Conservation (phyloP, 2,113 vertebrate genomes). For the Centropus bengalensis region DNA sequence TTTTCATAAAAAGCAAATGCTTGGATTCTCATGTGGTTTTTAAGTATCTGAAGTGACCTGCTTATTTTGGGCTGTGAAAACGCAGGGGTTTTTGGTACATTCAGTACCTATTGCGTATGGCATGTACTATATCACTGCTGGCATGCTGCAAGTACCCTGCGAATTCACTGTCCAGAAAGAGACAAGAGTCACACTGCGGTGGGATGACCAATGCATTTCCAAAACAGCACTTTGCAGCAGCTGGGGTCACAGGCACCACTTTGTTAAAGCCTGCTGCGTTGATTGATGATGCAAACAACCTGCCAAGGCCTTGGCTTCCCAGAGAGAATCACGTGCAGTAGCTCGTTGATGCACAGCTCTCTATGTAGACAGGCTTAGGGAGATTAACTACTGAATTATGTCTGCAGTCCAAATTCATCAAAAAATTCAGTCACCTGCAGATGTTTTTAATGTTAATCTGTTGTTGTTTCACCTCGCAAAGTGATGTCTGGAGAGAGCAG, state of each 20-base stretch:
- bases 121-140: neutral
- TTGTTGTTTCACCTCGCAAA: neutral
- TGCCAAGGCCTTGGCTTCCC: neutral
- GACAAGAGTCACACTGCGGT: neutral
- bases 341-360: neutral
- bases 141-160: neutral
- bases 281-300: neutral
- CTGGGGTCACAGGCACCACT: neutral
- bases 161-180: neutral
- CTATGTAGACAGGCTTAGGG: neutral
- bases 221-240: neutral
- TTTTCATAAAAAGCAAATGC: neutral
- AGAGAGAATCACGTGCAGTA: neutral
- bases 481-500: neutral
- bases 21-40: neutral
- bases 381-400: conserved; percentile 17
- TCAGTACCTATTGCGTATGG: neutral
- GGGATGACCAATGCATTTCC: neutral
- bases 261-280: neutral
- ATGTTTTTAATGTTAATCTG: conserved; percentile 16
- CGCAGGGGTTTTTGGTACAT: neutral
- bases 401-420: neutral
- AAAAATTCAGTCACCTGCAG: conserved; percentile 8
- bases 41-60: neutral
- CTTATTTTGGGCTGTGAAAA: neutral